A percentile compares a stretch with the other conserved stretches of the same genome.
These are phyloP conservation scores for Pardalotus punctatus DNA, from an alignment of 2,113 vertebrate genomes.

Conservation along the genomic window DNA sequence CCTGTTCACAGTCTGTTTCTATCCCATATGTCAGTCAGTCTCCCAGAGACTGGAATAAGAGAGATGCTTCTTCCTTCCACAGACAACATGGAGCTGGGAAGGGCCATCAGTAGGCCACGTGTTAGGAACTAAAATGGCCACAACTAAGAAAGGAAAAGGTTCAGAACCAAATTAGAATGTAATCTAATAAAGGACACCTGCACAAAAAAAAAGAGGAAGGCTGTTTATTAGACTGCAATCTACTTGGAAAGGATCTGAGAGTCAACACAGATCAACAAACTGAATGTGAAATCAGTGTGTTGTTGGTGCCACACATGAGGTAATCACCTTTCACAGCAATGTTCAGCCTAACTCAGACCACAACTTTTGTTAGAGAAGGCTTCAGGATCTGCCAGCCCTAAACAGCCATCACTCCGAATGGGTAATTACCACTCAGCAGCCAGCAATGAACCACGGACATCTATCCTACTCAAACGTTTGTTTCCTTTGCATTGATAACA, in stretches of 20 bases:
- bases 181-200: not conserved
- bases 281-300: not conserved
- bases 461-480: not conserved
- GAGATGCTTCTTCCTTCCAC: not conserved
- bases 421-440: not conserved
- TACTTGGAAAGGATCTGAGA: not conserved
- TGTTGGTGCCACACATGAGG: not conserved
- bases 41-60: not conserved
- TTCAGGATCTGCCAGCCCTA: not conserved
- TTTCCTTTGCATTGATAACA: not conserved
- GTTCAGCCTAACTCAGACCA: not conserved
- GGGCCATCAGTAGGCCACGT: not conserved
- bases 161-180: not conserved
- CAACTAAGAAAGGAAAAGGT: rapidly evolving
- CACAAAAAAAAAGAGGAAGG: not conserved
- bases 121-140: not conserved
- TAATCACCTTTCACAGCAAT: not conserved
- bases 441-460: not conserved
- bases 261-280: not conserved
- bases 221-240: not conserved
- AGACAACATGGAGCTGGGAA: not conserved
- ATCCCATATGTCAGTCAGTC: rapidly evolving
- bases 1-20: not conserved
- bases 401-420: not conserved
- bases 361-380: not conserved